Conservation (phyloP, 2,113 vertebrate genomes). For the Eulemur rufifrons region DNA sequence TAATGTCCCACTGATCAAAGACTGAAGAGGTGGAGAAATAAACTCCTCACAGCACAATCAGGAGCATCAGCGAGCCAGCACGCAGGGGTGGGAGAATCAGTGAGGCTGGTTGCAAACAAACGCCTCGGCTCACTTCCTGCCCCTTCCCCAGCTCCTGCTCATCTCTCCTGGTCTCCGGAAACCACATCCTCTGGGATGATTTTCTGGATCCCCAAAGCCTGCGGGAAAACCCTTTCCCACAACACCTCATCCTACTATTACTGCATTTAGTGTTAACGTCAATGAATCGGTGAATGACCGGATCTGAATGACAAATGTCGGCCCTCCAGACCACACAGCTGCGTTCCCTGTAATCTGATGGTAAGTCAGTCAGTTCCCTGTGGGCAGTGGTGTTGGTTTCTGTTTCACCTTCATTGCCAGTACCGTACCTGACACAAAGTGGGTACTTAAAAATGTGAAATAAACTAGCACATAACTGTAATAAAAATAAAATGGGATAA, state of each 20-base stretch:
- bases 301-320: neutral
- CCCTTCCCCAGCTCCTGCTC: neutral
- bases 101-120: neutral
- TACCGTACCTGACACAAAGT: neutral
- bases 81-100: rapidly evolving
- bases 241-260: neutral
- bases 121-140: neutral
- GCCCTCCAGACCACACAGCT: neutral
- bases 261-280: neutral
- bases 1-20: neutral
- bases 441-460: slow-evolving; percentile 14
- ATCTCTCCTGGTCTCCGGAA: neutral
- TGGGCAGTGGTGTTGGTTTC: neutral
- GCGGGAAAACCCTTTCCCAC: neutral
- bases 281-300: neutral
- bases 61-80: neutral
- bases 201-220: neutral
- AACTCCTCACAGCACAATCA: neutral
- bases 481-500: neutral
- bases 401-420: neutral
- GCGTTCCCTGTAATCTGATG: neutral
- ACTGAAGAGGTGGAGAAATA: neutral
- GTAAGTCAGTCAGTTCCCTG: neutral
- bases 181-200: neutral
- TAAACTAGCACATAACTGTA: neutral